phyloP scores from a whole-genome alignment of 2,888 invertebrate genomes.

The Mythimna loreyi region DNA sequence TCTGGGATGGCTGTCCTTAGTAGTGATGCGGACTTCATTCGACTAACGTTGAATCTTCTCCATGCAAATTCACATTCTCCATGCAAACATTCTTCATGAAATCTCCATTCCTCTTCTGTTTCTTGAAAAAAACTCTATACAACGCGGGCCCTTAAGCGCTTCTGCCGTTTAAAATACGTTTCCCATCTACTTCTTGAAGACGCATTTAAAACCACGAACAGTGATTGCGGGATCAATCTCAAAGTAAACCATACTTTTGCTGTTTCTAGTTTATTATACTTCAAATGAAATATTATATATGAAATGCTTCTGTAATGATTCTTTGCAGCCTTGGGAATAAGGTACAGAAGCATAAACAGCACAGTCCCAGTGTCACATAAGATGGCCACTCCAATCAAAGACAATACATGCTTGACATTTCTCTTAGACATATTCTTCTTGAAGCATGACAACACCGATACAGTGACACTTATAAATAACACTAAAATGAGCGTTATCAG shows the following conservation, averaged over 20 bases:
- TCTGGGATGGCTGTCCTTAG: no score
- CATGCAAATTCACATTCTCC: background rate
- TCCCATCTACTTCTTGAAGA: conserved; percentile 21
- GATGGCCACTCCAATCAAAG: conserved; percentile 53
- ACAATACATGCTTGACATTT: conserved; percentile 30
- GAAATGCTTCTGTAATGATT: conserved; percentile 20
- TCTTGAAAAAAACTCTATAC: conserved; percentile 8
- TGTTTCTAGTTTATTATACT: conserved; percentile 31
- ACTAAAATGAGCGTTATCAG: conserved; percentile 37
- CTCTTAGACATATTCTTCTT: conserved; percentile 40
- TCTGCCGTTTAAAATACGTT: conserved; percentile 17
- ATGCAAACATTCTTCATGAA: no score
- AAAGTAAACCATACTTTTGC: conserved; percentile 31
- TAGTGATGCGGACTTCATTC: no score
- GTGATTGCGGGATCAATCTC: conserved; percentile 30
- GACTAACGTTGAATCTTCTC: background rate
- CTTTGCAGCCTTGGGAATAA: conserved; percentile 17
- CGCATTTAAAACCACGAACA: conserved; percentile 29
- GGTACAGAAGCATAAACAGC: conserved; percentile 16
- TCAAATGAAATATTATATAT: conserved; percentile 32
- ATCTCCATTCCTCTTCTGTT: background rate
- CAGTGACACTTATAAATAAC: conserved; percentile 19
- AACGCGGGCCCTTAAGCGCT: conserved; percentile 7
- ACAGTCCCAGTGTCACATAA: conserved; percentile 46
- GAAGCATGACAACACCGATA: conserved; percentile 51